Conservation (phyloP, 2,797 vertebrate genomes). For the Anabas testudineus region DNA sequence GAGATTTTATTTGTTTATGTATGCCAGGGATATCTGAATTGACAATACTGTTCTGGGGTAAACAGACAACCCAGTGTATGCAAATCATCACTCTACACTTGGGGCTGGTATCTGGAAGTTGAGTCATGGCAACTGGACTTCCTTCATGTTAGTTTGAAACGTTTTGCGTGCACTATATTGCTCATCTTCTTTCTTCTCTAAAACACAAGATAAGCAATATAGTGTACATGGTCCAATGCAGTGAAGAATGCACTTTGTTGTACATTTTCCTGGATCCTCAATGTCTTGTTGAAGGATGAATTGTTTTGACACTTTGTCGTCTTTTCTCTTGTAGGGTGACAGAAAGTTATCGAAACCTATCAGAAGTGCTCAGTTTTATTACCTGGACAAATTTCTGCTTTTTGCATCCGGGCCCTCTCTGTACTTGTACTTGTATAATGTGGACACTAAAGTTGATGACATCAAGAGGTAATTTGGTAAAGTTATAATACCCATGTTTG, state of each 20-base stretch:
- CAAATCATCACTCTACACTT: background rate
- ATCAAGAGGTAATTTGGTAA: conserved; percentile 85
- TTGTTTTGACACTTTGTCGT: background rate
- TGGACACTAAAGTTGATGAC: conserved; percentile 83
- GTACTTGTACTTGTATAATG: conserved; percentile 83
- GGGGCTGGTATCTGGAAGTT: too few relatives aligned
- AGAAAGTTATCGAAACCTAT: conserved; percentile 81
- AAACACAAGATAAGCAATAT: too few relatives aligned
- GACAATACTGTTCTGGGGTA: conserved; percentile 7
- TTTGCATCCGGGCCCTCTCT: conserved; percentile 87
- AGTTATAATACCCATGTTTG: background rate
- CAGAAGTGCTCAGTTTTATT: conserved; percentile 90
- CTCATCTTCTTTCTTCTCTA: too few relatives aligned
- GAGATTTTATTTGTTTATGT: background rate
- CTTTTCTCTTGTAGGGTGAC: conserved; percentile 77
- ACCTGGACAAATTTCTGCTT: conserved; percentile 90
- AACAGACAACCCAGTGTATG: background rate
- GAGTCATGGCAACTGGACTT: too few relatives aligned
- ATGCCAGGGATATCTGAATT: conserved; percentile 7
- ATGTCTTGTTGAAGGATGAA: background rate
- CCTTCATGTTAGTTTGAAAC: too few relatives aligned
- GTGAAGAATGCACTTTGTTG: too few relatives aligned
- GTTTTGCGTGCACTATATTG: too few relatives aligned
- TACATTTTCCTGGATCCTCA: conserved; percentile 1
- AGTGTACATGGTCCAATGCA: too few relatives aligned